Base-by-base conservation (phyloP, 2,888 invertebrate species). In the Aethes cnicana region DNA sequence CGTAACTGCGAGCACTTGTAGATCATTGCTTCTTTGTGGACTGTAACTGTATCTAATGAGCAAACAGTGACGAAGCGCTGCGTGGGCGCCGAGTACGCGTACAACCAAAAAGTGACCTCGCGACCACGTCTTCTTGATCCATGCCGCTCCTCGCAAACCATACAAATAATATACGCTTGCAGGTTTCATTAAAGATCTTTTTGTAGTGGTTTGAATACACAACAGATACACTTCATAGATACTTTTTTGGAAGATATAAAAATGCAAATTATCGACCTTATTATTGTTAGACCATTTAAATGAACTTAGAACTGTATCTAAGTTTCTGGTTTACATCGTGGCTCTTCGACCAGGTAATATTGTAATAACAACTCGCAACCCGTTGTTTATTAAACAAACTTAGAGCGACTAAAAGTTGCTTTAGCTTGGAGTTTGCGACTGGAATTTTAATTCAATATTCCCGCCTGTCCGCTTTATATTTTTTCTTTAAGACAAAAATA, bases 21-120 rank as follows among this genome's bases (percentile, higher is more conserved):
- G 20, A 46, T 33, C 33, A 28, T 39, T 12, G 35, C 25, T 50
- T 52, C 28, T 37, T 41, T 46, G 65, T 64, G 62, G 68, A 65
- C 68, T 66, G 72, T 65, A 72, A 72, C 72, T 63, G 61, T 69
- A 21, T 30, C 20, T 21, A 68, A 69, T 68, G 62, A 62, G 47
- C 63, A 61, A 69, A 69, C 61, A 63, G 64, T 73, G 69, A 64
- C 67, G 62, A 61, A 63, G 68, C 57, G 55, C 14, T 47, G 64
- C 63, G 75, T 74, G 64, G 75, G 74, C 61, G 66, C 64, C 57
- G 58, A 61, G 30, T 30, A 37, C 9, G 37, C 21, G 11, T 37
- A 16, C 37, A 37, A 47, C 47, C 47, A 30, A 47, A 37, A 47
- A 30, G 30, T 16, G 37, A 11, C 35, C 28, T n/a, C 4, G 2